These are phyloP conservation scores for Elgaria multicarinata DNA, from an alignment of 2,113 vertebrate species.

Conservation along the genomic window DNA sequence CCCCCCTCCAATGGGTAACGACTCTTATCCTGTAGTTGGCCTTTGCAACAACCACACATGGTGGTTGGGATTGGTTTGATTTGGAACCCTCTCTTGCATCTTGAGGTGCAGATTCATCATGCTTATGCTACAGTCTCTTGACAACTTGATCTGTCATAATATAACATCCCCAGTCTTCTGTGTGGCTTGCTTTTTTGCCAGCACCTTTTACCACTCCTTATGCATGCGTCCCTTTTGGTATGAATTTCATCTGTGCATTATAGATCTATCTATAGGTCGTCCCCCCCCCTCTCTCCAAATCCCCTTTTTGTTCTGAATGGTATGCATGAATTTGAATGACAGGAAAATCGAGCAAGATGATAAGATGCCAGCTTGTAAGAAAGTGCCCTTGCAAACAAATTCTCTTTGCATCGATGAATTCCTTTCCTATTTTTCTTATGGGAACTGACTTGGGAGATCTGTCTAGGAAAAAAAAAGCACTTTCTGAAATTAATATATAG, in stretches of 20 bases:
- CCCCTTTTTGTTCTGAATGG: slow-evolving; percentile 48
- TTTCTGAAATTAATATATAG: slow-evolving; percentile 5
- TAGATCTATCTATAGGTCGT: neutral
- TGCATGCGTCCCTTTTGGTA: neutral
- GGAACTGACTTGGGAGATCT: slow-evolving; percentile 2
- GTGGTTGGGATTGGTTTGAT: neutral
- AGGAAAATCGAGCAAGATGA: slow-evolving; percentile 45
- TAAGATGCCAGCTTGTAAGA: slow-evolving; percentile 47
- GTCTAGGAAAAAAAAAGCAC: slow-evolving; percentile 6
- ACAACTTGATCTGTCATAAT: neutral
- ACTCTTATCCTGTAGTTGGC: neutral
- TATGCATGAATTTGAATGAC: slow-evolving; percentile 55
- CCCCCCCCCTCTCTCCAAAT: slow-evolving; percentile 48
- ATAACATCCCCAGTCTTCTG: neutral
- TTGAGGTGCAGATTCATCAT: neutral
- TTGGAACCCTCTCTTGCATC: neutral
- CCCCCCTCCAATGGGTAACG: neutral
- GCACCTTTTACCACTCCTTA: neutral
- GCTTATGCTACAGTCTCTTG: neutral
- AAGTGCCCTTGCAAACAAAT: slow-evolving; percentile 30
- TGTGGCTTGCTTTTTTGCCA: neutral
- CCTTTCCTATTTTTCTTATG: slow-evolving; percentile 26
- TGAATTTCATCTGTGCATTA: neutral
- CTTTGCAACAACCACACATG: neutral
- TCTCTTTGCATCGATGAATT: slow-evolving; percentile 50